phyloP scores from a whole-genome alignment of 53 echinoderm and acorn worm species.

The Hippasteria phrygiana region DNA sequence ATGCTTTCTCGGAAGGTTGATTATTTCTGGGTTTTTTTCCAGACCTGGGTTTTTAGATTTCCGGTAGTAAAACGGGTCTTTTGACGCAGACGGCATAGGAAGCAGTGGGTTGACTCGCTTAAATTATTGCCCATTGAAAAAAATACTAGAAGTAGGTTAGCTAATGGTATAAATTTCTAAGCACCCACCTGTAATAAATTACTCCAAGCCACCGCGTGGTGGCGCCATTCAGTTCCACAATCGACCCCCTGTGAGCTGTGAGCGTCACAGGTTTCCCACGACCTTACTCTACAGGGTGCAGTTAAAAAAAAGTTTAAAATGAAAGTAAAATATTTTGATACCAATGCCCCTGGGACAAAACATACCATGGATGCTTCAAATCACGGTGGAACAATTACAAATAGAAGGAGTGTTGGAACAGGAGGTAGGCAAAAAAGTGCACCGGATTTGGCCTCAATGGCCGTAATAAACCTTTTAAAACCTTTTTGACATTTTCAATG shows the following conservation, averaged over 20 bases:
- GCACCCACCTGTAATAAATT: background rate
- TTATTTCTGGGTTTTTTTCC: no score
- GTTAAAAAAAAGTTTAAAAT: conserved; percentile 35
- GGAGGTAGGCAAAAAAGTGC: background rate
- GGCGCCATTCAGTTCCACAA: conserved; percentile 52
- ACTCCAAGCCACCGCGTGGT: conserved; percentile 17
- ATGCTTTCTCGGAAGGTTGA: no score
- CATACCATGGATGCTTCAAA: conserved; percentile 12
- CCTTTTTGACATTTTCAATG: background rate
- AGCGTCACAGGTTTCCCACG: conserved; percentile 41
- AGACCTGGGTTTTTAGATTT: no score
- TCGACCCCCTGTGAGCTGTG: background rate
- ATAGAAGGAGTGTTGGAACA: background rate
- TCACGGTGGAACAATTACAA: background rate
- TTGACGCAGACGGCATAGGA: no score
- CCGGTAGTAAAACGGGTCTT: no score
- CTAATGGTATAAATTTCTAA: no score
- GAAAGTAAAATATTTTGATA: conserved; percentile 39
- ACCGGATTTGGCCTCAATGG: background rate
- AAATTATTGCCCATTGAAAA: no score
- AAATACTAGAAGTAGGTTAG: background rate
- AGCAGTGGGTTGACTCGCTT: no score
- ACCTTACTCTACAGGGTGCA: background rate
- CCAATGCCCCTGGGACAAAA: conserved; percentile 25
- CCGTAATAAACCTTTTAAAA: background rate